Percentiles rank a stretch among this genome's conserved stretches.
Evolutionary conservation across 2,888 invertebrate genomes (phyloP).

Genomic region (Carterocephalus palaemon): DNA sequence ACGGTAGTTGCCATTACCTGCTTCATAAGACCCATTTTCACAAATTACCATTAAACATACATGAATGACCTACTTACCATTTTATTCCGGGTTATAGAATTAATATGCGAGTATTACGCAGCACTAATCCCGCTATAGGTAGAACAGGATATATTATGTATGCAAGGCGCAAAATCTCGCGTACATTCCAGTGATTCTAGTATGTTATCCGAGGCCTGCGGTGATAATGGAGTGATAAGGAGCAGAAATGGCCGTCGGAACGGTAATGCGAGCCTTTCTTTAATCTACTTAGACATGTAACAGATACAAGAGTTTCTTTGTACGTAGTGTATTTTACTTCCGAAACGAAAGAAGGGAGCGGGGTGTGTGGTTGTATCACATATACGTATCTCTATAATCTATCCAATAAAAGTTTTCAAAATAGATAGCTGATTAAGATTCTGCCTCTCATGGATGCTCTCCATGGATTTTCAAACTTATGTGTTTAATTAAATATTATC

Average conservation of each 20-base stretch:
- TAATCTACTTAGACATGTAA: not conserved
- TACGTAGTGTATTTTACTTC: not conserved
- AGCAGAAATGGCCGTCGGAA: slow-evolving; percentile 34
- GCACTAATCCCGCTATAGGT: slow-evolving; percentile 8
- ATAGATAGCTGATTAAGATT: no score
- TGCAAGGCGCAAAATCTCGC: slow-evolving; percentile 2
- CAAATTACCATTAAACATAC: not conserved
- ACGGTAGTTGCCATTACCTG: no score
- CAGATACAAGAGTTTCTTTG: not conserved
- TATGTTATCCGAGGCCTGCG: slow-evolving; percentile 25
- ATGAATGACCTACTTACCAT: not conserved
- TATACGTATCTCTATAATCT: no score
- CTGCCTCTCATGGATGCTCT: no score
- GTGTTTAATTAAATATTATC: no score
- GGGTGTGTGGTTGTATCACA: no score
- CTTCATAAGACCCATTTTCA: no score
- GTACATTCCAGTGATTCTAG: slow-evolving; percentile 22
- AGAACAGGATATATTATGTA: slow-evolving; percentile 5
- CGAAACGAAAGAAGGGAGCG: no score
- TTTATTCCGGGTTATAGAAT: slow-evolving; percentile 5
- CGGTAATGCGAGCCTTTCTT: slow-evolving; percentile 33
- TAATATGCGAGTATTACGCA: slow-evolving; percentile 2
- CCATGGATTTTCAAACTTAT: no score
- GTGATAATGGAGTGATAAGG: slow-evolving; percentile 48
- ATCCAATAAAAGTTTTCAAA: no score